phyloP scores from a whole-genome alignment of 2,888 invertebrate species.

The Drosophila paramelanica region DNA sequence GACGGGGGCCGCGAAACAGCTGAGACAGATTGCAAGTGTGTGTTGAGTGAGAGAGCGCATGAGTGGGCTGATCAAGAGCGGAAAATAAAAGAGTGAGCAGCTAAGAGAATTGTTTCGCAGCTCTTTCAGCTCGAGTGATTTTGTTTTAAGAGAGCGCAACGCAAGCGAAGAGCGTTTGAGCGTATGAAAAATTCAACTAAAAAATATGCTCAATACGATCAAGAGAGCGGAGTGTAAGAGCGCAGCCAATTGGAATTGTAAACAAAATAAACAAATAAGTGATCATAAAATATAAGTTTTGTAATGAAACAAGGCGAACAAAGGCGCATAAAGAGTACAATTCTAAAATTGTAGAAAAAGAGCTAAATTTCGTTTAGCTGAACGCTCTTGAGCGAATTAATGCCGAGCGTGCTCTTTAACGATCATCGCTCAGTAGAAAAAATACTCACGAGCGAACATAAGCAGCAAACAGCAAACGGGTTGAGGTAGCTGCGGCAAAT shows the following conservation, averaged over 20 bases:
- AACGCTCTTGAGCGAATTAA: slow-evolving; percentile 26
- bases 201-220: not conserved
- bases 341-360: not conserved
- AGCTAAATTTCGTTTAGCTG: not conserved
- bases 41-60: not conserved
- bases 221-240: not conserved
- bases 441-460: not conserved
- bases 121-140: slow-evolving; percentile 2
- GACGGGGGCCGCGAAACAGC: slow-evolving; percentile 34
- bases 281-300: not conserved
- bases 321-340: not conserved
- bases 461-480: slow-evolving; percentile 28
- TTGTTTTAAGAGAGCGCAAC: slow-evolving; percentile 15
- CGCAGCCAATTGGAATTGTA: not conserved
- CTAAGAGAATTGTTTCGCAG: slow-evolving; percentile 7
- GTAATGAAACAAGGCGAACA: not conserved
- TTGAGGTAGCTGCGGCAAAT: slow-evolving; percentile 30
- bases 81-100: slow-evolving; percentile 7
- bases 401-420: slow-evolving; percentile 6
- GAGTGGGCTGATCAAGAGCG: slow-evolving; percentile 17
- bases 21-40: slow-evolving; percentile 10
- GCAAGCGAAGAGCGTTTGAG: not conserved
- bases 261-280: no score
- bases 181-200: not conserved
- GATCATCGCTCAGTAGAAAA: slow-evolving; percentile 28